Evolutionary conservation across 1,140 invertebrate species (phyloP), one percentile per base, ranked within the genome.

Genomic region (Eumeta japonica): DNA sequence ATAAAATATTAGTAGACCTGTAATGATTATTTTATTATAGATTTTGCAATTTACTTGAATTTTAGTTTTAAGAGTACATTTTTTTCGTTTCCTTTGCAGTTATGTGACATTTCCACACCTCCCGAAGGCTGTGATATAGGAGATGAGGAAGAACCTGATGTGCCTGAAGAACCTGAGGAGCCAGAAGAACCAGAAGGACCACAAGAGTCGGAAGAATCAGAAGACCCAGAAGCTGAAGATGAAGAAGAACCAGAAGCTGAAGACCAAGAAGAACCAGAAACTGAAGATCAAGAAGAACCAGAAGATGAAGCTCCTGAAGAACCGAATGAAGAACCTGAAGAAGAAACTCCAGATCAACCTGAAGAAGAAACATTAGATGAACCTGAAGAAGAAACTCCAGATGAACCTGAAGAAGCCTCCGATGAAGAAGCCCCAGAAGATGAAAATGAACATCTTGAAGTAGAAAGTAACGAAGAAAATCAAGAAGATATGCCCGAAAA

Each of bases 181-280:
- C 52, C 55, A 12, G 41, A 48, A 0, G 54, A 58, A 40, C 43
- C 29, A 11, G 46, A 54, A 45, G 28, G 12, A 2, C 37, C 48
- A 14, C 45, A 46, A 2, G 52, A 58, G 34, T 43, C 50, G 2
- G 54, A 60, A 35, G 43, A 38, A 3, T 50, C 55, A 39, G 38
- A 43, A 5, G 52, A 60, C 38, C 38, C 48, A 0, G 54, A 62
- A 40, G 40, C 46, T 1, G 62, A 62, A 24, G 35, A 48, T 0
- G 57, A 58, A 40, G 37, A 44, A 1, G 53, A 57, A 41, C 41
- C 39, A 4, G 56, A 61, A 41, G 36, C 33, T n/a, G 11, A 10
- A 9, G 43, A 45, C 28, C 34, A 41, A 18, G 24, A 35, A 14
- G 36, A 37, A 18, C 13, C 12, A 27, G 30, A 35, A 31, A 39